A percentile compares a stretch with the other conserved stretches of the same genome.
These are phyloP conservation scores for Smutsia gigantea DNA, from an alignment of 2,797 vertebrate species.

Conservation along the genomic window DNA sequence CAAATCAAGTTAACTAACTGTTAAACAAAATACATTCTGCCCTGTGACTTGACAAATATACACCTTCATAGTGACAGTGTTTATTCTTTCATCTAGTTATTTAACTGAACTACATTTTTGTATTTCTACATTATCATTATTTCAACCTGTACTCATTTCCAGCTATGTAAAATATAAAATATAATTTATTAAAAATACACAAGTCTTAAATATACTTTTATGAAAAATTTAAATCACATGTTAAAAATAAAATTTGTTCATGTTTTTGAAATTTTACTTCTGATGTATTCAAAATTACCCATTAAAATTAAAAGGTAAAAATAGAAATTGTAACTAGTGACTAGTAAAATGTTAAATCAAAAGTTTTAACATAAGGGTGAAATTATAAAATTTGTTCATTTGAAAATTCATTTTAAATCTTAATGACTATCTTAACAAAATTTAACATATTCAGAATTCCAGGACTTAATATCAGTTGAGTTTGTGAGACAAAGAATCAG, in stretches of 20 bases:
- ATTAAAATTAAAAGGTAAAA: slow-evolving; percentile 34
- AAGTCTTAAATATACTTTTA: neutral
- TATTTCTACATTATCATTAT: neutral
- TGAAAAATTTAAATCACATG: neutral
- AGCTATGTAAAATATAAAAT: slow-evolving; percentile 26
- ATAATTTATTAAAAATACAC: neutral
- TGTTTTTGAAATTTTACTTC: slow-evolving; percentile 20
- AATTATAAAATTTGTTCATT: slow-evolving; percentile 7
- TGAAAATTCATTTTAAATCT: neutral
- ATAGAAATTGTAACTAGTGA: neutral
- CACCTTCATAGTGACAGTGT: neutral
- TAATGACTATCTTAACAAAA: slow-evolving; percentile 52
- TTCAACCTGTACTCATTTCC: neutral
- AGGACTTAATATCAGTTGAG: neutral
- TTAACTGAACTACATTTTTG: neutral
- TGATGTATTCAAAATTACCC: neutral
- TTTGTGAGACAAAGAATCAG: neutral
- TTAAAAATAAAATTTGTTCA: neutral
- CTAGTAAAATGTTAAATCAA: neutral
- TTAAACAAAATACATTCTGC: neutral
- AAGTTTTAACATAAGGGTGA: slow-evolving; percentile 11
- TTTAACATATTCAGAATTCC: slow-evolving; percentile 14
- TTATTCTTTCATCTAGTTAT: neutral
- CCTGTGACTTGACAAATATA: neutral
- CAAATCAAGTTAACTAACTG: neutral